Evolutionary conservation across 2,797 vertebrate genomes (phyloP), one percentile per base, ranked within the genome.

Genomic region (Cirrhinus molitorella): DNA sequence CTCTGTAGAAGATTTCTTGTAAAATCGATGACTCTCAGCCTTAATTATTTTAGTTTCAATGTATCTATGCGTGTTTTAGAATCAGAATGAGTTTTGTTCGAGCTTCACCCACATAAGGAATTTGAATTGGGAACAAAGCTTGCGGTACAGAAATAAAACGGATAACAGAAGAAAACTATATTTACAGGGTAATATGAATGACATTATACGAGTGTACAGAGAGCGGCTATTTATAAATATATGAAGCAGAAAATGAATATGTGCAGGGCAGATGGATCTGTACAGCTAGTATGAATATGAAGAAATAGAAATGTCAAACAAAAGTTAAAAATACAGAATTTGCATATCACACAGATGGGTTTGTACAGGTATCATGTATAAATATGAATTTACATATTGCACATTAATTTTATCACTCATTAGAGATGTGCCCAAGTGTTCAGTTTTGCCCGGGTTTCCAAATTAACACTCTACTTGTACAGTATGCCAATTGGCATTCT

Each of bases 1-100:
- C 23, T 83, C 65, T 12, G 9, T 76, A 45, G 37, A 77, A 72
- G 76, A 21, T 57, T 77, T 34, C 78, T 49, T 73, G 68, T 55
- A 70, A 85, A 76, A 79, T 73, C 43, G 9, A 34, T 74, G 31
- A 13, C 4, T 40, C 23, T 83, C 21, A n/a, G 45, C 17, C 14
- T 53, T 71, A n/a, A 82, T 71, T 59, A 43, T 57, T 70, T 61
- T 71, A 61, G 37, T 45, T 70, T 31, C 51, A 65, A 28, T 79
- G 78, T 28, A 43, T 70, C 25, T 25, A 57, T 55, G 23, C 2
- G 6, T 71, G 10, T 59, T 71, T 71, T 59, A 6, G 40, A 45
- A 61, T 72, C 10, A 21, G 23, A 40, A 57, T 40, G 21, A 75
- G 51, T 25, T 40, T 75, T 75, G 13, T 37, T 57, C 9, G n/a